Conservation (phyloP, 2,888 invertebrate genomes). For the Epistrophe eligans region DNA sequence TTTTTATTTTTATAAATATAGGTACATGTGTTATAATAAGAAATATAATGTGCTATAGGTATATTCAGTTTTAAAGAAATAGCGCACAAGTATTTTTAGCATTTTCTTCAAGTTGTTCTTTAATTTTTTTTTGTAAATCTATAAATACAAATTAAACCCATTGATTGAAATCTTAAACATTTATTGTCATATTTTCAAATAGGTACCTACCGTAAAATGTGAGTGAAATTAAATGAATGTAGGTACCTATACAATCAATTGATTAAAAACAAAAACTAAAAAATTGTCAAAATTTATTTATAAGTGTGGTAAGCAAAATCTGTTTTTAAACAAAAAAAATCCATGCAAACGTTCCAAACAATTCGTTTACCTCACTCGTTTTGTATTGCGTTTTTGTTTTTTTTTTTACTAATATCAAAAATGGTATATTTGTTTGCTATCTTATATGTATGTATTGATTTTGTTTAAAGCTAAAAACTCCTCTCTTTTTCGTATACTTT, state of each 20-base stretch:
- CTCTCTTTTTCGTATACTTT: conserved; percentile 30
- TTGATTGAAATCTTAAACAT: conserved; percentile 3
- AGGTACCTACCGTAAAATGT: not conserved
- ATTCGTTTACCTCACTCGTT: conserved; percentile 14
- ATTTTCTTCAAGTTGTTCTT: conserved; percentile 33
- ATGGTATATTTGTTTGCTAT: not conserved
- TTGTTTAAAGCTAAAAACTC: conserved; percentile 36
- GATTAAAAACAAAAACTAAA: not conserved
- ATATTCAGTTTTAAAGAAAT: not conserved
- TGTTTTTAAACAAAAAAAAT: conserved; percentile 19
- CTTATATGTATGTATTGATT: conserved; percentile 47
- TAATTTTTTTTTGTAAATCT: conserved; percentile 6
- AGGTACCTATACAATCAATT: not conserved
- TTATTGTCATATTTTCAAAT: conserved; percentile 1
- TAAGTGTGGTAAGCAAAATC: not conserved
- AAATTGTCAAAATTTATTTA: conserved; percentile 1
- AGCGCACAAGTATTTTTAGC: conserved; percentile 30
- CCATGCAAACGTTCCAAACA: conserved; percentile 34
- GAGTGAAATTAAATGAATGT: too few relatives aligned
- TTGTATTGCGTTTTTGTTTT: conserved; percentile 12
- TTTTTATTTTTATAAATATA: not conserved
- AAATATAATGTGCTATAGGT: not conserved
- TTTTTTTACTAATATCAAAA: conserved; percentile 9
- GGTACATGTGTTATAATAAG: not conserved
- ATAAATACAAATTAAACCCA: conserved; percentile 10